phyloP scores from a whole-genome alignment of 2,888 invertebrate genomes.

The Phortica okadai region DNA sequence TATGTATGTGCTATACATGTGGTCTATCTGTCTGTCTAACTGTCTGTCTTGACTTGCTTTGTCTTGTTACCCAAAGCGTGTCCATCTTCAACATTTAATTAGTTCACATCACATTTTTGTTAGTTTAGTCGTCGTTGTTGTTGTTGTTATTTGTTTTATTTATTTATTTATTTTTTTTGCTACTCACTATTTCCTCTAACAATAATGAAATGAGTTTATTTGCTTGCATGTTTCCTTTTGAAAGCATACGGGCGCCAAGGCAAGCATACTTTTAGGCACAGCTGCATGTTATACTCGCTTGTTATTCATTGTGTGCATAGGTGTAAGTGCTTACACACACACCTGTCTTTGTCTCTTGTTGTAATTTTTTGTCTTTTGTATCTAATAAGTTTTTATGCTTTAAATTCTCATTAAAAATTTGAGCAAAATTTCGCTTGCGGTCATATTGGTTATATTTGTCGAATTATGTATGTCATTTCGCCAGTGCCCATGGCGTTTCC shows the following conservation, averaged over 20 bases:
- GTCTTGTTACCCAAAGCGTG: neutral
- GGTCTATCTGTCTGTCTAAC: neutral
- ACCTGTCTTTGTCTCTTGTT: neutral
- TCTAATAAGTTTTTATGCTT: neutral
- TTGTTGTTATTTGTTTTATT: constrained; percentile 4
- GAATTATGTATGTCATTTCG: too few relatives aligned
- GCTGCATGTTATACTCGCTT: constrained; percentile 50
- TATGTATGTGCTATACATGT: neutral
- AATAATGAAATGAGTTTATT: neutral
- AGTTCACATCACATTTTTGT: constrained; percentile 14
- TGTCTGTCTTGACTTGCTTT: neutral
- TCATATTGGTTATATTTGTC: too few relatives aligned
- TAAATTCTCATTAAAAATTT: constrained; percentile 20
- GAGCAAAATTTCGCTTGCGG: neutral
- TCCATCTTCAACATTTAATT: constrained; percentile 29
- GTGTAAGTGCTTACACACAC: neutral
- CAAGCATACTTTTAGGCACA: constrained; percentile 62
- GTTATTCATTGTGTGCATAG: constrained; percentile 9
- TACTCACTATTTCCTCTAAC: neutral
- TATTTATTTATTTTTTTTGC: neutral
- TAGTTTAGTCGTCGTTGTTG: neutral
- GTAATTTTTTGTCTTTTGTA: neutral
- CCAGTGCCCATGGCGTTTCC: too few relatives aligned
- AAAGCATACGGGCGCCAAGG: neutral
- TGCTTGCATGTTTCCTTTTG: constrained; percentile 17